Evolutionary conservation across 2,888 invertebrate species (phyloP).

Genomic region (Byasa hedistus): DNA sequence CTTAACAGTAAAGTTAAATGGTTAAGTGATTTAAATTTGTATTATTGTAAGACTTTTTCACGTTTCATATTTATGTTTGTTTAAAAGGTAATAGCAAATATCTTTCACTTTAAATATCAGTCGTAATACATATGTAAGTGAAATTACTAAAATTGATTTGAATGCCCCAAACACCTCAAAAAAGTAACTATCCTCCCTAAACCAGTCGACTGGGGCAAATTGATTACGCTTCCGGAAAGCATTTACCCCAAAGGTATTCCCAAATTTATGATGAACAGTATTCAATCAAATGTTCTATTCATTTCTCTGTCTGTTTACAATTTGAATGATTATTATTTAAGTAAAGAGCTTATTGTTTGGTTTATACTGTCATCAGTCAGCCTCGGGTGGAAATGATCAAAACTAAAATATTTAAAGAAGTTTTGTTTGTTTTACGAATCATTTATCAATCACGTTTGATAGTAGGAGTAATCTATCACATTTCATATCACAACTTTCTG

Average conservation of each 20-base stretch:
- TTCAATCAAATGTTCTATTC: constrained; percentile 24
- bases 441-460: background rate
- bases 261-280: constrained; percentile 16
- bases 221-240: constrained; percentile 51
- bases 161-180: constrained; percentile 24
- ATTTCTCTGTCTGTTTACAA: constrained; percentile 15
- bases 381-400: constrained; percentile 7
- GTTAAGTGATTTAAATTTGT: background rate
- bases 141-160: background rate
- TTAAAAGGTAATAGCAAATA: background rate
- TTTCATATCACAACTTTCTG: background rate
- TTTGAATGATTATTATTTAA: constrained; percentile 18
- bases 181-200: constrained; percentile 39
- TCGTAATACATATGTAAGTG: background rate
- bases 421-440: constrained; percentile 1
- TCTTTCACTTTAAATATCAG: background rate
- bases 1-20: background rate
- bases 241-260: constrained; percentile 45
- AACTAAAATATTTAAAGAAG: background rate
- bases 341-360: constrained; percentile 11
- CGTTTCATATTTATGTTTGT: background rate
- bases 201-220: constrained; percentile 45
- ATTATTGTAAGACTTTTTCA: background rate
- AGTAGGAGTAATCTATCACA: background rate
- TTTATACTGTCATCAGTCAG: constrained; percentile 18